Evolutionary conservation across 2,888 invertebrate species (phyloP), one percentile per base, ranked within the genome.

Genomic region (Lasioglossum leucozonium): DNA sequence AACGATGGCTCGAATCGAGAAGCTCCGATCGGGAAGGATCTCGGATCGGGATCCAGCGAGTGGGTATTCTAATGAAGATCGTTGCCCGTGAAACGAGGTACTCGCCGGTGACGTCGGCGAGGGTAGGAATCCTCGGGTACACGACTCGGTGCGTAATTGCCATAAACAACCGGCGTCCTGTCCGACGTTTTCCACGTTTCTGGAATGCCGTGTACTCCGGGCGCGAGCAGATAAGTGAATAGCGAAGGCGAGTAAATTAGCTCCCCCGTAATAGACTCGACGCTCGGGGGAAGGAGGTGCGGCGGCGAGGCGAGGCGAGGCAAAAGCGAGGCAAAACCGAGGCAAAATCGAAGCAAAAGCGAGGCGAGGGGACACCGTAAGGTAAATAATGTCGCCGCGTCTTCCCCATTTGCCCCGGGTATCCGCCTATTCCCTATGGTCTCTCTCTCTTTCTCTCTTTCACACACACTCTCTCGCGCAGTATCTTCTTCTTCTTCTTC

Each of bases 11-110:
- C 18, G 47, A 47, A 47, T 47, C 47, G 47, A 51, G 51, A n/a
- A 2, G 51, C 10, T n/a, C 10, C 51, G 51, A 51, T 51, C 51
- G 51, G n/a, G n/a, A n/a, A 51, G 22, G 51, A 51, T 8, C 67
- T 22, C 40, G 26, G 76, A 73, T 80, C 65, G 76, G 26, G 76
- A 77, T 80, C 51, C 72, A 74, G 71, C 78, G 71, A 77, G 58
- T 67, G 34, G 71, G 74, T 84, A 84, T 84, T 88, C 83, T 85
- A 88, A 88, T 88, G 88, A 88, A 88, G 88, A 87, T 85, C 85
- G 79, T 73, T 79, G 72, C 71, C 72, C 72, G 72, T 47, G 75
- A 81, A 77, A 79, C 74, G 85, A 81, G 84, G 79, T 79, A 86
- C 87, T 84, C 77, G 78, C 82, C 34, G 78, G 51, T 71, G 80